Conservation (phyloP, 2,888 invertebrate species). For the Metacarcinus magister region DNA sequence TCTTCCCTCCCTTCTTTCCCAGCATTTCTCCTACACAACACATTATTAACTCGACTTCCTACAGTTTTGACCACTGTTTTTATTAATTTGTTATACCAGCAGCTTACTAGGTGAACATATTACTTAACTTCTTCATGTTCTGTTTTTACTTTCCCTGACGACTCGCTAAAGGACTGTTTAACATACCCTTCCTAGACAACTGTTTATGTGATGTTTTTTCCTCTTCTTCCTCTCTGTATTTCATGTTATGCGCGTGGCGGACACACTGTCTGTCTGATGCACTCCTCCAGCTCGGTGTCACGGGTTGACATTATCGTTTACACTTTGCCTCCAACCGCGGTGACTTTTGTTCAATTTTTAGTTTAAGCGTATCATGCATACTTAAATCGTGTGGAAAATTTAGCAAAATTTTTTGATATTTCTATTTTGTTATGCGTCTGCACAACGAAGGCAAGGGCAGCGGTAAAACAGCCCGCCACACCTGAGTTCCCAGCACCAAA, state of each 20-base stretch:
- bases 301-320: not conserved
- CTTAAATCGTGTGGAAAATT: not conserved
- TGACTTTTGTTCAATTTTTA: not conserved
- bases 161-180: not conserved
- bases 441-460: slow-evolving; percentile 9
- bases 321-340: not conserved
- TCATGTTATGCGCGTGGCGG: not conserved
- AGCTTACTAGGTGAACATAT: not conserved
- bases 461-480: not conserved
- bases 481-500: not conserved
- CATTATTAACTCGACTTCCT: not conserved
- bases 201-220: not conserved
- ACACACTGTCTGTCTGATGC: not conserved
- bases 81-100: not conserved
- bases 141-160: not conserved
- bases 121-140: slow-evolving; percentile 11
- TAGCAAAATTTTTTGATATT: not conserved
- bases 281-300: not conserved
- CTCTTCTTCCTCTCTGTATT: not conserved
- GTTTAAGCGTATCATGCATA: not conserved
- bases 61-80: not conserved
- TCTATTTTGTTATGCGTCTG: not conserved
- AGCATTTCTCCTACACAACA: not conserved
- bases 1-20: not conserved
- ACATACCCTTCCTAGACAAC: not conserved